These are phyloP conservation scores for Cyphomyrus plagiostoma DNA, from an alignment of 2,113 vertebrate genomes.

Conservation along the genomic window DNA sequence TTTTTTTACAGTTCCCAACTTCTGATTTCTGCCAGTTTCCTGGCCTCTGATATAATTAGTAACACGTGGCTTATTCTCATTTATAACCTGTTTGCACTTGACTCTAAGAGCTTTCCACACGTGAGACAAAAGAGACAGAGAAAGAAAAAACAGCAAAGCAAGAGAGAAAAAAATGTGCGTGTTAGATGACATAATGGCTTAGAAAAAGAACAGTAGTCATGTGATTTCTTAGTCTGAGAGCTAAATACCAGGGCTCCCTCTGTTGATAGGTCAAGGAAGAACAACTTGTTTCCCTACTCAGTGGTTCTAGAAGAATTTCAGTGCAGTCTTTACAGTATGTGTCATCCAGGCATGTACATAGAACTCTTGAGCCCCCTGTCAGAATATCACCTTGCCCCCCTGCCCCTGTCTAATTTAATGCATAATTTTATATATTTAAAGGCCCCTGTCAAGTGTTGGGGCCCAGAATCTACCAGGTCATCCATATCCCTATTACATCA, in stretches of 20 bases:
- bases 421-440: not conserved
- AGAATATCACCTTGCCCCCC: not conserved
- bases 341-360: not conserved
- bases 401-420: not conserved
- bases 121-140: not conserved
- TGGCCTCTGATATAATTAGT: not conserved
- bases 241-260: conserved; percentile 26
- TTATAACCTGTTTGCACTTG: not conserved
- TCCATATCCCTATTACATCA: not conserved
- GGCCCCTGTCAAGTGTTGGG: not conserved
- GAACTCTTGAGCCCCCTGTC: not conserved
- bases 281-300: not conserved
- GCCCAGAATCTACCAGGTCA: not conserved
- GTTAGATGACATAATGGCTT: conserved; percentile 16
- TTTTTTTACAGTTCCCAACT: not conserved
- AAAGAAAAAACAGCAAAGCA: not conserved
- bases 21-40: not conserved
- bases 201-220: not conserved
- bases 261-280: conserved; percentile 6
- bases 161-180: not conserved
- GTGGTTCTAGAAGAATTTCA: not conserved
- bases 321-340: not conserved
- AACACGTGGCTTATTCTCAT: not conserved
- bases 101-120: not conserved
- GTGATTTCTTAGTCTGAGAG: not conserved